A percentile compares a stretch with the other conserved stretches of the same genome.
Conservation (phyloP, 2,797 vertebrate genomes). For the Cyclura pinguis region DNA sequence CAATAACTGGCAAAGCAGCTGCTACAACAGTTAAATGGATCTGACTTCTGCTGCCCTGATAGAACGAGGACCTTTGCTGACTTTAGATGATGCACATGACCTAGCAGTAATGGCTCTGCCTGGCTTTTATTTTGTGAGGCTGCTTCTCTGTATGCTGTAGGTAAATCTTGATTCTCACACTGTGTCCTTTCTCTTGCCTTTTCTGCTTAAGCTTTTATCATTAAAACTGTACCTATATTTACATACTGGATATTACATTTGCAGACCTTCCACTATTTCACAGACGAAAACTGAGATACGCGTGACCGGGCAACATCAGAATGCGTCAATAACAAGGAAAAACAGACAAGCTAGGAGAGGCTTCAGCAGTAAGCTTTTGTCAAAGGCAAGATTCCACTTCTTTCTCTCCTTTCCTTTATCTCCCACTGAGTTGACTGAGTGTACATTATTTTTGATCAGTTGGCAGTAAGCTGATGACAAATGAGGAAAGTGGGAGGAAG, state of each 20-base stretch:
- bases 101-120: background rate
- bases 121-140: background rate
- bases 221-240: background rate
- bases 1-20: background rate
- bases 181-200: background rate
- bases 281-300: no score
- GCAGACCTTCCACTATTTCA: background rate
- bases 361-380: no score
- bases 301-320: no score
- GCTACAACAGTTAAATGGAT: conserved; percentile 13
- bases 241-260: background rate
- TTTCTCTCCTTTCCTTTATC: no score
- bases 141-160: background rate
- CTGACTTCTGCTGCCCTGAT: background rate
- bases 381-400: no score
- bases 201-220: background rate
- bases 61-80: background rate
- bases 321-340: no score
- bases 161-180: background rate
- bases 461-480: no score
- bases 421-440: no score
- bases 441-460: no score
- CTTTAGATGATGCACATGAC: background rate
- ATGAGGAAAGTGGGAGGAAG: no score
- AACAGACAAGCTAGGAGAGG: no score